Percentiles rank a stretch among this genome's conserved stretches.
These are phyloP conservation scores for Luscinia megarhynchos DNA, from an alignment of 2,797 vertebrate genomes.

Conservation along the genomic window DNA sequence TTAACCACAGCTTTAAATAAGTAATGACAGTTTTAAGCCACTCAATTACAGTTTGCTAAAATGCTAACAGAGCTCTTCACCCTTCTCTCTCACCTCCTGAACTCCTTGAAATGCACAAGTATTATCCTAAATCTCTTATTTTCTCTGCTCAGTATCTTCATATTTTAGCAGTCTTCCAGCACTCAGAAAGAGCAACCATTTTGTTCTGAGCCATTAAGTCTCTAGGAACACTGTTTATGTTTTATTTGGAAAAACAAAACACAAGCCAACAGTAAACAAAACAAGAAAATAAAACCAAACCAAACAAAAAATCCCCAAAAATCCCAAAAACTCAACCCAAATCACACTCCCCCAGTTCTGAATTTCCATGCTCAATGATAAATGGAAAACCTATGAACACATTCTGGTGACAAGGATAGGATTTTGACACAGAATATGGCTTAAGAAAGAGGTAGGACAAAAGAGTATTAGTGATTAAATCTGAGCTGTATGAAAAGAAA, in stretches of 20 bases:
- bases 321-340: neutral
- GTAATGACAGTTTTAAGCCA: neutral
- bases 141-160: neutral
- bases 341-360: fast-evolving
- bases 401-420: neutral
- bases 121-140: neutral
- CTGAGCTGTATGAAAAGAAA: neutral
- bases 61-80: neutral
- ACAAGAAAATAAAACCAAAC: neutral
- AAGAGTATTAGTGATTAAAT: neutral
- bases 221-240: neutral
- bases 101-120: neutral
- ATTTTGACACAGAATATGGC: neutral
- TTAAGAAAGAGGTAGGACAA: neutral
- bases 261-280: neutral
- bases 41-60: neutral
- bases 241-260: neutral
- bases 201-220: neutral
- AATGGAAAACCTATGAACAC: neutral
- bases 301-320: neutral
- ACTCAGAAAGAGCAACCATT: neutral
- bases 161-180: neutral
- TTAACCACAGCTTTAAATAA: neutral
- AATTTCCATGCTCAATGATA: neutral
- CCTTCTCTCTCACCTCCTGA: neutral